These are phyloP conservation scores for Drosophila parthenogenetica DNA, from an alignment of 2,888 invertebrate species.

Conservation along the genomic window DNA sequence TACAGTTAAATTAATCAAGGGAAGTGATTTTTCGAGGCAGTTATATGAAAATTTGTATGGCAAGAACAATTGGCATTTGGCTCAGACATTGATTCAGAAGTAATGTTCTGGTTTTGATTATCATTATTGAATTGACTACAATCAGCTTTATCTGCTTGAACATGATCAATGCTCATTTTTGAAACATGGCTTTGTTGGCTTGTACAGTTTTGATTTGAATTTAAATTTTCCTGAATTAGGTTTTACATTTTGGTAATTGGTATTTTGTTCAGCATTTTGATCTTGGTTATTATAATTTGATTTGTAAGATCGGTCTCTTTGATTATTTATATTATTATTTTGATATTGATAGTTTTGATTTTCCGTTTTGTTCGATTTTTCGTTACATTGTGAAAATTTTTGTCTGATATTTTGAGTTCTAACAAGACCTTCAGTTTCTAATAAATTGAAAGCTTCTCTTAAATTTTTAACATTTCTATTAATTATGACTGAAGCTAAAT, in stretches of 20 bases:
- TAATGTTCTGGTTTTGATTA: conserved; percentile 24
- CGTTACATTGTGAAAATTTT: conserved; percentile 31
- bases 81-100: conserved; percentile 29
- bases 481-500: conserved; percentile 22
- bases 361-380: conserved; percentile 23
- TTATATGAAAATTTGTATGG: conserved; percentile 49
- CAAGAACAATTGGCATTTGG: conserved; percentile 32
- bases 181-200: conserved; percentile 16
- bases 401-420: conserved; percentile 23
- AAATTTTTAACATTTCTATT: conserved; percentile 2
- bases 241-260: conserved; percentile 33
- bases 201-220: conserved; percentile 17
- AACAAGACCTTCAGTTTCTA: conserved; percentile 14
- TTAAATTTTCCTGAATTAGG: conserved; percentile 30
- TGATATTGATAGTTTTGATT: conserved; percentile 9
- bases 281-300: conserved; percentile 22
- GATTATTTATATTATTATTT: conserved; percentile 23
- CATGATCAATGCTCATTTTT: conserved; percentile 9
- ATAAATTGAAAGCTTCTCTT: conserved; percentile 2
- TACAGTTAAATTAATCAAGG: conserved; percentile 45
- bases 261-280: conserved; percentile 24
- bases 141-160: conserved; percentile 28
- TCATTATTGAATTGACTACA: conserved; percentile 16
- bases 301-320: conserved; percentile 16
- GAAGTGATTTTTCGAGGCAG: conserved; percentile 44